Conservation (phyloP, 2,888 invertebrate species). For the Coleophora deauratella region DNA sequence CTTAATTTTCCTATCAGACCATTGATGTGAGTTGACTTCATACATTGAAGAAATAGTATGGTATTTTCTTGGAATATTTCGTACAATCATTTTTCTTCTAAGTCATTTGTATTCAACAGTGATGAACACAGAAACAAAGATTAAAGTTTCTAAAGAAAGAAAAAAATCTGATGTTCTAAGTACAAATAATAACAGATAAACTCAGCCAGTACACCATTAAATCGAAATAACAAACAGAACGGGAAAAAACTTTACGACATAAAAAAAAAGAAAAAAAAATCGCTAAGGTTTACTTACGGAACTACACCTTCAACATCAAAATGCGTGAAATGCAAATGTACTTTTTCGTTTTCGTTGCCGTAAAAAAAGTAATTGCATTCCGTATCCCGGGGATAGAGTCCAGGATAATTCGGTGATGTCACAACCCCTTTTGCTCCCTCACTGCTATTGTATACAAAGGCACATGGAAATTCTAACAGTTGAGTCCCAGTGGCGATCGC, state of each 20-base stretch:
- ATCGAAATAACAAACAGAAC: background rate
- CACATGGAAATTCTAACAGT: slow-evolving; percentile 84
- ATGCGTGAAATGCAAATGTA: slow-evolving; percentile 88
- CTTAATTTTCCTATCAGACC: no score
- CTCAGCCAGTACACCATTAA: no score
- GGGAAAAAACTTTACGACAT: background rate
- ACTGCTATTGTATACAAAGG: slow-evolving; percentile 91
- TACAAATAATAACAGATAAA: no score
- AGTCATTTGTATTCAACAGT: no score
- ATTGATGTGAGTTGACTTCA: no score
- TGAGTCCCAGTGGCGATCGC: slow-evolving; percentile 88
- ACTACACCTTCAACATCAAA: slow-evolving; percentile 96
- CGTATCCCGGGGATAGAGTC: slow-evolving; percentile 90
- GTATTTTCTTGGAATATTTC: no score
- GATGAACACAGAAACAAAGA: no score
- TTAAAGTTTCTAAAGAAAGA: no score
- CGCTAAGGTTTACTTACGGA: slow-evolving; percentile 80
- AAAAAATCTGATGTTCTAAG: no score
- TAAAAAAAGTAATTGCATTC: slow-evolving; percentile 95
- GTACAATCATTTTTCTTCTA: no score
- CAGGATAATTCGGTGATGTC: slow-evolving; percentile 92
- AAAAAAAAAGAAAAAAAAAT: background rate
- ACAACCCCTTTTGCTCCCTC: slow-evolving; percentile 84
- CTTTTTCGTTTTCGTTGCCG: slow-evolving; percentile 82
- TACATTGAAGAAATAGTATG: no score